Percentiles rank a stretch among this genome's conserved stretches.
These are phyloP conservation scores for Phragmatobia fuliginosa DNA, from an alignment of 2,888 invertebrate species.

Conservation along the genomic window DNA sequence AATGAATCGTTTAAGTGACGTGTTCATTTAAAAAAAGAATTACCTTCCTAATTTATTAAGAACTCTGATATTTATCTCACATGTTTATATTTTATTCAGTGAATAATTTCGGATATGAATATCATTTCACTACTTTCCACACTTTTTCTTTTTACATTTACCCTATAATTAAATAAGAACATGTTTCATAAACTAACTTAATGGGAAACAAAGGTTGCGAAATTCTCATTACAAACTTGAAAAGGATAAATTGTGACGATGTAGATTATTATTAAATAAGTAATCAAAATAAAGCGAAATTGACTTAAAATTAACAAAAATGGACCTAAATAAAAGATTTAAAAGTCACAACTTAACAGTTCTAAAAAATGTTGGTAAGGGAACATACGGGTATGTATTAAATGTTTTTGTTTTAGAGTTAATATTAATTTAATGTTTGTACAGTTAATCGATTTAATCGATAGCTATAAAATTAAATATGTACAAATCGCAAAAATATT, in stretches of 20 bases:
- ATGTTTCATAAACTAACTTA: neutral
- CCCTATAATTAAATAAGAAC: neutral
- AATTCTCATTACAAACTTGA: neutral
- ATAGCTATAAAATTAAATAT: neutral
- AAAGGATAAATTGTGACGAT: neutral
- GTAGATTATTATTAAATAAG: neutral
- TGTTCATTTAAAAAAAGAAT: no score
- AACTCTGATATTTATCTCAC: no score
- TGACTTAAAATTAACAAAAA: constrained; percentile 37
- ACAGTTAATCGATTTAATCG: no score
- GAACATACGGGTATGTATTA: constrained; percentile 85
- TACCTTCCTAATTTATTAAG: no score
- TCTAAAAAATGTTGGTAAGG: constrained; percentile 84
- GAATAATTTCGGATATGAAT: no score
- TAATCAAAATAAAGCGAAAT: neutral
- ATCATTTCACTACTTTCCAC: neutral
- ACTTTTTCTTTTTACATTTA: neutral
- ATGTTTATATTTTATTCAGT: no score
- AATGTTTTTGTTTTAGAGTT: neutral
- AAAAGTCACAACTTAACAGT: constrained; percentile 64
- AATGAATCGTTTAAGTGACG: no score
- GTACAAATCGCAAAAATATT: neutral
- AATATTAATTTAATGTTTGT: no score
- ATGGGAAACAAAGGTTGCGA: neutral
- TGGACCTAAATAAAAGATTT: constrained; percentile 74